Percentiles rank a stretch among this genome's conserved stretches.
These are phyloP conservation scores for Andrena haemorrhoa DNA, from an alignment of 2,888 invertebrate species.

Conservation along the genomic window DNA sequence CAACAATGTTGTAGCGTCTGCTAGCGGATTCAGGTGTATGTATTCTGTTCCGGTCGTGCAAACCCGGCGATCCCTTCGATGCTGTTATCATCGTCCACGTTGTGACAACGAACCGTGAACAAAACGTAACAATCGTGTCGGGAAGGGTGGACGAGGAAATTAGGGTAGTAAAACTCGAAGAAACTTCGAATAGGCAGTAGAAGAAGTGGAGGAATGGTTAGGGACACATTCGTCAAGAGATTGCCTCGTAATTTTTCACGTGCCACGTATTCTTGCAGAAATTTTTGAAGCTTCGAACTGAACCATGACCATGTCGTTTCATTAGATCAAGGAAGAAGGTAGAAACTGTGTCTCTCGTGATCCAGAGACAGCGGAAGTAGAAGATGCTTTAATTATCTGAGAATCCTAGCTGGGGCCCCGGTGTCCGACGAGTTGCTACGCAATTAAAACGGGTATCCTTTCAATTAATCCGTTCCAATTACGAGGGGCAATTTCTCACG, in stretches of 20 bases:
- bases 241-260: constrained; percentile 42
- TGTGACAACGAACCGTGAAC: not conserved
- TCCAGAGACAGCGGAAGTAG: not conserved
- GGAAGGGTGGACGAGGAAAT: not conserved
- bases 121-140: not conserved
- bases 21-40: constrained; percentile 14
- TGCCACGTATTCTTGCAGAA: constrained; percentile 14
- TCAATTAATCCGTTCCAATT: constrained; percentile 51
- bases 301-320: constrained; percentile 22
- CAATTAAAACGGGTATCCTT: constrained; percentile 6
- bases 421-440: not conserved
- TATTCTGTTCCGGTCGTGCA: constrained; percentile 15
- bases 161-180: not conserved
- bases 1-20: constrained; percentile 52
- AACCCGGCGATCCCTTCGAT: constrained; percentile 31
- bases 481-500: constrained; percentile 18
- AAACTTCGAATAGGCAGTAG: not conserved
- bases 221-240: constrained; percentile 19
- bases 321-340: not conserved
- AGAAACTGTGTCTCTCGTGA: not conserved
- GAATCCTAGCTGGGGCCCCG: not conserved
- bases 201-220: not conserved
- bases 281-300: not conserved
- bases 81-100: constrained; percentile 17
- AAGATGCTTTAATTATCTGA: constrained; percentile 24